A percentile compares a stretch with the other conserved stretches of the same genome.
Evolutionary conservation across 2,113 vertebrate species (phyloP).

Genomic region (Myiozetetes cayanensis): DNA sequence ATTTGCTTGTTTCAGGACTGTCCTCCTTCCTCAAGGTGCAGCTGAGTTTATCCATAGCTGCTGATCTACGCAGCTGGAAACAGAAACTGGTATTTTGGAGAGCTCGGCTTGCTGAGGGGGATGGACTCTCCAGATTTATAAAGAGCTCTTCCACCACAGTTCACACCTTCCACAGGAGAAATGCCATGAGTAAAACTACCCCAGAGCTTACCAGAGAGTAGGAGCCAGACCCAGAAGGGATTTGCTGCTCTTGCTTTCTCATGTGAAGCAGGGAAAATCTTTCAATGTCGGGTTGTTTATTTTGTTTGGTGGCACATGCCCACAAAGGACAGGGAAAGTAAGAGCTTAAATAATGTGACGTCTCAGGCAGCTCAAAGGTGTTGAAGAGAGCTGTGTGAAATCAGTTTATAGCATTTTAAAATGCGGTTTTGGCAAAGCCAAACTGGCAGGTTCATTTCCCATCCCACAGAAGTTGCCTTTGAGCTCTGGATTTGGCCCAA

Average conservation of each 20-base stretch:
- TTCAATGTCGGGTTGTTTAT: neutral
- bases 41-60: neutral
- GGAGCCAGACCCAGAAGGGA: neutral
- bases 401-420: neutral
- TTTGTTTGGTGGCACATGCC: neutral
- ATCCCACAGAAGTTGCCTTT: neutral
- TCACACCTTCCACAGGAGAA: neutral
- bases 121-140: neutral
- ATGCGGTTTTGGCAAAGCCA: neutral
- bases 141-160: neutral
- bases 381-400: neutral
- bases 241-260: neutral
- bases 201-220: neutral
- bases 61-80: fast-evolving
- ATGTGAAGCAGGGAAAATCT: neutral
- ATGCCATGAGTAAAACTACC: neutral
- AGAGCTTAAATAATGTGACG: neutral
- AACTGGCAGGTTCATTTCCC: neutral
- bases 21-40: neutral
- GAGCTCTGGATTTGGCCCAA: neutral
- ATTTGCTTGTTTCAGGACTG: neutral
- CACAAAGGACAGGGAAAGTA: neutral
- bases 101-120: neutral
- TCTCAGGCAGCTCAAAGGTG: neutral
- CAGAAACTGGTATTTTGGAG: neutral